These are phyloP conservation scores for Sinocyclocheilus anshuiensis DNA, from an alignment of 2,113 vertebrate genomes.

Conservation along the genomic window DNA sequence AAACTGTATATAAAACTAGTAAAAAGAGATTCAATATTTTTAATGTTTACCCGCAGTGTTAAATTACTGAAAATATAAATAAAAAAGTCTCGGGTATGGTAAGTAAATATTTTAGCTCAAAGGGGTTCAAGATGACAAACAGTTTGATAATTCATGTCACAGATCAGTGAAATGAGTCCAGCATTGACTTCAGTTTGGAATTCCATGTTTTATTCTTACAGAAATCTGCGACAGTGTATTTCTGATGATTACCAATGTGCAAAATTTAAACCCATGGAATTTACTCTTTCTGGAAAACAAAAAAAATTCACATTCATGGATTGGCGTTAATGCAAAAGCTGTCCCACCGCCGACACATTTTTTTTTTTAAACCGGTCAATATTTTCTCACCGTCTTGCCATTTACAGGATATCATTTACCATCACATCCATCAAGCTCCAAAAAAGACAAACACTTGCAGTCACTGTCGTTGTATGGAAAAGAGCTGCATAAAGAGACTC, in stretches of 20 bases:
- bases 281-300: constrained; percentile 13
- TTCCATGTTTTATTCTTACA: constrained; percentile 57
- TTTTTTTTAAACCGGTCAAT: no score
- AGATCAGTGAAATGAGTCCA: not conserved
- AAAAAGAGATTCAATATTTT: not conserved
- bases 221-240: constrained; percentile 65
- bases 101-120: not conserved
- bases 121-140: not conserved
- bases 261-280: constrained; percentile 56
- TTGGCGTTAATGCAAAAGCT: constrained; percentile 57
- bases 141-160: no score
- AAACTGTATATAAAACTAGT: no score
- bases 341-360: not conserved
- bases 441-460: not conserved
- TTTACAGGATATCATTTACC: not conserved
- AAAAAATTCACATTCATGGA: constrained; percentile 69
- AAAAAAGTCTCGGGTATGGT: not conserved
- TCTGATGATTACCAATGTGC: constrained; percentile 61
- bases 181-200: constrained; percentile 8
- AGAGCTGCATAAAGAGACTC: not conserved
- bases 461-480: not conserved
- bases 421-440: not conserved
- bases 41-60: not conserved
- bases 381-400: not conserved
- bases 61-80: not conserved